Evolutionary conservation across 2,797 vertebrate species (phyloP).

Genomic region (Oryzias dopingdopingensis): DNA sequence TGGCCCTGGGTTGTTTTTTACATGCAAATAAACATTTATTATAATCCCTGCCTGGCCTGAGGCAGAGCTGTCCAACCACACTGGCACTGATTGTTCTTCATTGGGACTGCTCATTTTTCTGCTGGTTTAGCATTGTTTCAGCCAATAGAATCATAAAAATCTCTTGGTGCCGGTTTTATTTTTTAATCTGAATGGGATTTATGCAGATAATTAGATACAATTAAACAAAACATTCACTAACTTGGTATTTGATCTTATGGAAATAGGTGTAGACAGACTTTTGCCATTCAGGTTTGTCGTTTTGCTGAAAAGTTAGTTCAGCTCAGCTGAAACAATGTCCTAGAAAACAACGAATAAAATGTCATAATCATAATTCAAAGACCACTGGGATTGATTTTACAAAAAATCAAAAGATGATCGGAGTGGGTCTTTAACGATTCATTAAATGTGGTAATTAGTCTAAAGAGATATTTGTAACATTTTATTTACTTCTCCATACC

Average conservation of each 20-base stretch:
- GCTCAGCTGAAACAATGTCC: too few species aligned
- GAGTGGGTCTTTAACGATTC: too few species aligned
- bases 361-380: too few species aligned
- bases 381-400: too few species aligned
- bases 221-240: background rate
- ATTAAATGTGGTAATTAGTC: too few species aligned
- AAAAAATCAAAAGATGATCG: too few species aligned
- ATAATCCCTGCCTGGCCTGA: conserved; percentile 24
- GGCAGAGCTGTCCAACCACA: conserved; percentile 9
- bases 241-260: background rate
- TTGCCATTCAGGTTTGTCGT: too few species aligned
- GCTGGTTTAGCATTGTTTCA: background rate
- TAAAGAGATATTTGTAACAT: too few species aligned
- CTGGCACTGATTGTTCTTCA: conserved; percentile 25
- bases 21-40: conserved; percentile 26
- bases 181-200: background rate
- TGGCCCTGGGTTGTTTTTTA: conserved; percentile 17
- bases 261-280: too few species aligned
- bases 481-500: too few species aligned
- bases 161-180: background rate
- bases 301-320: too few species aligned
- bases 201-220: background rate
- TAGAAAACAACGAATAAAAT: too few species aligned
- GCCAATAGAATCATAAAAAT: background rate
- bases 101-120: conserved; percentile 17